Conservation (phyloP, 2,888 invertebrate genomes). For the Folsomia candida region DNA sequence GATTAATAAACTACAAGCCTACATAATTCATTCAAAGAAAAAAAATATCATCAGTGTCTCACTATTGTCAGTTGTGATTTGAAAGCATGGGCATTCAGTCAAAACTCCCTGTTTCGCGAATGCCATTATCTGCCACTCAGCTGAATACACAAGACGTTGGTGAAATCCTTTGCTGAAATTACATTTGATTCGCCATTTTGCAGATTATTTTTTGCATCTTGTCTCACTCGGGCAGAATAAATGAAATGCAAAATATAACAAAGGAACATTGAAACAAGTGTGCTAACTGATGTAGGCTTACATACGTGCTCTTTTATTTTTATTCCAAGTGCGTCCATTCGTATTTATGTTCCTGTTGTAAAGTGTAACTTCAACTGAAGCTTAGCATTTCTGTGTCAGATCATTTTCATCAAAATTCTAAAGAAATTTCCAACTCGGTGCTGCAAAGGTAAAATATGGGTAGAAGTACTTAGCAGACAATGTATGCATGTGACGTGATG, state of each 20-base stretch:
- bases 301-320: neutral
- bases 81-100: neutral
- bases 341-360: neutral
- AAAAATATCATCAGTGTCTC: neutral
- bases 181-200: no score
- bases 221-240: neutral
- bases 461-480: neutral
- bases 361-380: neutral
- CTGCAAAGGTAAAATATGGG: neutral
- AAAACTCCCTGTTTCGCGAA: neutral
- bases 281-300: neutral
- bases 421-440: neutral
- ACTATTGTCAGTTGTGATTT: neutral
- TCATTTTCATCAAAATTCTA: neutral
- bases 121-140: neutral
- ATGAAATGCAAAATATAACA: neutral
- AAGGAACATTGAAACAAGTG: neutral
- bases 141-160: no score
- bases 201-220: neutral
- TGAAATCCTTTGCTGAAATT: no score
- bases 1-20: neutral
- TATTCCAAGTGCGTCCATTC: neutral
- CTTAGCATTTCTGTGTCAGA: neutral
- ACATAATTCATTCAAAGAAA: neutral
- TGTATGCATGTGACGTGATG: neutral